Evolutionary conservation across 1,140 invertebrate species (phyloP).

Genomic region (Sinella curviseta): DNA sequence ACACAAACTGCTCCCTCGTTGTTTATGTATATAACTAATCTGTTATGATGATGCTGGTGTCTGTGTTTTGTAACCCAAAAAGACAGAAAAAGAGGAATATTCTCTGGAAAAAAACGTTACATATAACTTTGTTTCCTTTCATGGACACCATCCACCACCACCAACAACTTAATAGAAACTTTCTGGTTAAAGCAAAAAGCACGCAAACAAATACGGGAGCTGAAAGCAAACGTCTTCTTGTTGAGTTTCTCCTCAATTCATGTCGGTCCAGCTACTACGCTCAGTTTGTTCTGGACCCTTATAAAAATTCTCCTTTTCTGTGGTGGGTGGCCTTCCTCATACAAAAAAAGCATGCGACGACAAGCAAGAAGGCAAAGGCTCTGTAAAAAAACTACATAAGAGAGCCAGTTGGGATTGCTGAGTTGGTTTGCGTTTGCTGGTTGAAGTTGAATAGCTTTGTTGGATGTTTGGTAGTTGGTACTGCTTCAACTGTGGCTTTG

Average conservation of each 20-base stretch:
- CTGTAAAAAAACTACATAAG: not conserved
- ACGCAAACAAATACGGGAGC: not conserved
- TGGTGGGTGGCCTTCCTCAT: not conserved
- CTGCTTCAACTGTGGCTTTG: no score
- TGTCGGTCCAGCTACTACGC: not conserved
- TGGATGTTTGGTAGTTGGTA: not conserved
- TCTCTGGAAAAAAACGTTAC: no score
- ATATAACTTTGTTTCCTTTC: not conserved
- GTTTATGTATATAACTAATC: no score
- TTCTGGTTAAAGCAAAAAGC: not conserved
- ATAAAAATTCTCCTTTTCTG: constrained; percentile 10
- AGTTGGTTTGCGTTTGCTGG: not conserved
- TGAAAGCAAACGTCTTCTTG: not conserved
- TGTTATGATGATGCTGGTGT: no score
- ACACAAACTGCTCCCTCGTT: no score
- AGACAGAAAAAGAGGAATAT: no score
- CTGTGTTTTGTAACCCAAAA: no score
- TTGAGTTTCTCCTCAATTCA: not conserved
- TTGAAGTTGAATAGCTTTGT: not conserved
- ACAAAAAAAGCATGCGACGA: no score
- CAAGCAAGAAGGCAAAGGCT: not conserved
- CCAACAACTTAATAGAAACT: no score
- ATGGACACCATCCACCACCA: no score
- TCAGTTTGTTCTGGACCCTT: no score
- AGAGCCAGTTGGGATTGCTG: not conserved